Base-by-base conservation (phyloP, 2,888 invertebrate genomes). In the Ephialtes manifestator region DNA sequence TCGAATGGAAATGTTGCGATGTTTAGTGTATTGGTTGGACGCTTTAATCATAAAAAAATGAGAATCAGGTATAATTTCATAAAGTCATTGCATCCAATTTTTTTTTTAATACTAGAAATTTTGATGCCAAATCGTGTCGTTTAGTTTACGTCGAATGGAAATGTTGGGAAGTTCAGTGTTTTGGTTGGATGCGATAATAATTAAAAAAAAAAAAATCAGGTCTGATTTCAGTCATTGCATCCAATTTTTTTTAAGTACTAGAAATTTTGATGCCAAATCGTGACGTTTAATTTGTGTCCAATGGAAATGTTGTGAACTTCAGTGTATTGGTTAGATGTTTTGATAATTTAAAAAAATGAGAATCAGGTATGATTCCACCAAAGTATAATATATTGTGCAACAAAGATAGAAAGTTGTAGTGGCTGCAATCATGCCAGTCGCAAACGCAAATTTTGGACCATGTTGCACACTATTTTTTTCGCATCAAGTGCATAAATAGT, bases 231-330 rank as follows among this genome's bases (percentile, higher is more conserved):
- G 31, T 71, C 85, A 85, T 85, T 77, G 39, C 13, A 53, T 51
- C 28, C 1, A 35, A 72, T 55, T 53, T 68, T 53, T 58, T 51
- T 35, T 24, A 15, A 28, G n/a, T 60, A 81, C 65, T 55, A 18
- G 11, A 58, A 79, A 76, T 80, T 85, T 85, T 39, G 67, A 18
- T 13, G 55, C 65, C 53, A 71, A 65, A 67, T 71, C 8, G 39
- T 43, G 71, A 67, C 67, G 53, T 79, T 75, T 15, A 15, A 4
- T 7, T n/a, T 74, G 53, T 31, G 63, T 83, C 5, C 20, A 72
- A 72, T 24, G 31, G 31, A 55, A 58, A 20, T 35, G 35, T 28
- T 24, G 60, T 55, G 39, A 58, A 24, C 18, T 68, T 67, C 78
- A 51, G 11, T 63, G 20, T 18, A 24, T 31, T 46, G 18, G 10